Conservation (phyloP, 2,113 vertebrate genomes). For the Numenius arquata region DNA sequence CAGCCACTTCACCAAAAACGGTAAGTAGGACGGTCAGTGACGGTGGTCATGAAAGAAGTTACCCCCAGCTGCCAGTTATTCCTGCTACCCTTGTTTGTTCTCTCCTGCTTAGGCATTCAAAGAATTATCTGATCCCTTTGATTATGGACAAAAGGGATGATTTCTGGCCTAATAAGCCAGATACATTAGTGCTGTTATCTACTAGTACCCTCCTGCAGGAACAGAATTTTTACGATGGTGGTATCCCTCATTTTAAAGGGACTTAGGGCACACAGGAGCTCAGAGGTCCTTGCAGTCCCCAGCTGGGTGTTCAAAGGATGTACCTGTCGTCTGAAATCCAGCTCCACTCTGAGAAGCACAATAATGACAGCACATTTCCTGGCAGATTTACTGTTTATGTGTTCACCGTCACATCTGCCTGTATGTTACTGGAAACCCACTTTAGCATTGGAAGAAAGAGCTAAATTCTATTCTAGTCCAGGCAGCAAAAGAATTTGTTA, state of each 20-base stretch:
- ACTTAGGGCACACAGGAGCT: background rate
- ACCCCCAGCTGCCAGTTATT: background rate
- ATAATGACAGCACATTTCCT: background rate
- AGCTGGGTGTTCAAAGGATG: background rate
- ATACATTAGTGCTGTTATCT: background rate
- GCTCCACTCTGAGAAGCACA: background rate
- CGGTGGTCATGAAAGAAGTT: background rate
- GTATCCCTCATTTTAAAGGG: background rate
- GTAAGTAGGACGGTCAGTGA: constrained; percentile 60
- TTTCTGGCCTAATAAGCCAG: background rate
- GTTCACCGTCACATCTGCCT: background rate
- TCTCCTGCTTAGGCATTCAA: background rate
- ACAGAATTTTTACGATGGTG: background rate
- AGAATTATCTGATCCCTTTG: background rate
- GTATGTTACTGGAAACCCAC: background rate
- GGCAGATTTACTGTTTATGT: background rate
- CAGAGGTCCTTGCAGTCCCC: background rate
- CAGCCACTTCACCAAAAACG: constrained; percentile 67
- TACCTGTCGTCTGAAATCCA: background rate
- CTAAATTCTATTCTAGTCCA: background rate
- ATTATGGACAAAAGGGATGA: background rate
- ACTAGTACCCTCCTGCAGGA: background rate
- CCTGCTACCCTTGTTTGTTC: background rate
- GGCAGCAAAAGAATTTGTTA: background rate
- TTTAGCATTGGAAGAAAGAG: background rate